Conservation (phyloP, 2,888 invertebrate species). For the Megastigmus dorsalis region DNA sequence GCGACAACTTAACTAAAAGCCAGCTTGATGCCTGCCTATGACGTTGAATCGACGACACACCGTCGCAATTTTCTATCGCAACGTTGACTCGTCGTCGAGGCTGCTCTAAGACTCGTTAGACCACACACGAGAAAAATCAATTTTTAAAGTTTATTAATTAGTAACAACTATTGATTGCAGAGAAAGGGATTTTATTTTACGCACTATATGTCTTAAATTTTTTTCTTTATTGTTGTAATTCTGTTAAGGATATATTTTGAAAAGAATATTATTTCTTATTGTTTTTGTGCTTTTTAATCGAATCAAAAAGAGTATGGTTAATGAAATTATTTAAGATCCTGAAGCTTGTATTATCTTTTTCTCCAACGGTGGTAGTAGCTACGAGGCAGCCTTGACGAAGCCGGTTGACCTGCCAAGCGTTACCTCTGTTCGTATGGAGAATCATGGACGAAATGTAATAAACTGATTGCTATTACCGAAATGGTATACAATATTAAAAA, state of each 20-base stretch:
- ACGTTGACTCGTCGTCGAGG: slow-evolving; percentile 53
- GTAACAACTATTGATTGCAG: slow-evolving; percentile 32
- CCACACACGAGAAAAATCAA: slow-evolving; percentile 38
- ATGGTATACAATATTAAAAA: slow-evolving; percentile 55
- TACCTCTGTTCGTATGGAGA: slow-evolving; percentile 66
- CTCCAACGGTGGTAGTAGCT: slow-evolving; percentile 45
- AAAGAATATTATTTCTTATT: slow-evolving; percentile 44
- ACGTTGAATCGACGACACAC: slow-evolving; percentile 49
- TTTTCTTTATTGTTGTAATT: slow-evolving; percentile 45
- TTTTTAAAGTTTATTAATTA: slow-evolving; percentile 47
- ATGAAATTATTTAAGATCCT: slow-evolving; percentile 34
- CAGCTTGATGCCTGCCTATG: slow-evolving; percentile 74
- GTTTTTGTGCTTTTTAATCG: slow-evolving; percentile 54
- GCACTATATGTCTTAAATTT: slow-evolving; percentile 25
- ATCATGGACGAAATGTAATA: slow-evolving; percentile 69
- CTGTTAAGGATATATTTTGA: slow-evolving; percentile 34
- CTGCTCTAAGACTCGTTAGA: slow-evolving; percentile 52
- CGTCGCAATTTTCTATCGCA: slow-evolving; percentile 55
- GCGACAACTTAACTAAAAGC: slow-evolving; percentile 60
- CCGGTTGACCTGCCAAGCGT: slow-evolving; percentile 58
- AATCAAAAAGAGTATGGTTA: slow-evolving; percentile 35
- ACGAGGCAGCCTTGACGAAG: slow-evolving; percentile 49
- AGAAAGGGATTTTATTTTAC: slow-evolving; percentile 41
- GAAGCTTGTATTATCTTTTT: slow-evolving; percentile 40
- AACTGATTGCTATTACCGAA: slow-evolving; percentile 65